These are phyloP conservation scores for Latrodectus geometricus DNA, from an alignment of 1,140 invertebrate genomes.

Conservation along the genomic window DNA sequence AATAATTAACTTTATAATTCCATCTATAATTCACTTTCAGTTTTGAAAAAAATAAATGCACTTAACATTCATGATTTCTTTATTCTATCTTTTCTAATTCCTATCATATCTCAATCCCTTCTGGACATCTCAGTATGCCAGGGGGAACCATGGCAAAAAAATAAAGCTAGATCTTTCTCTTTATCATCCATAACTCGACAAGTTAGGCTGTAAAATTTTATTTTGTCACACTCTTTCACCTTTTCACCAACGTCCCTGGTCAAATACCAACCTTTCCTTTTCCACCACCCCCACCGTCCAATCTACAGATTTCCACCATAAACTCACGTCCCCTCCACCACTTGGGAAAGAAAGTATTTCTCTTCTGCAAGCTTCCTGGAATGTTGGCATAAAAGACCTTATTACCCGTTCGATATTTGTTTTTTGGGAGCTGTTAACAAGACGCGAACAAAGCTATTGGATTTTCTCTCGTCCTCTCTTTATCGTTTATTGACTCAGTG, in stretches of 20 bases:
- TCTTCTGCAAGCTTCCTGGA: constrained; percentile 13
- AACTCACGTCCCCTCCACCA: neutral
- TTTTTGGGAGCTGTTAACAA: constrained; percentile 45
- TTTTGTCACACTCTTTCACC: constrained; percentile 12
- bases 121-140: too few species aligned
- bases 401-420: constrained; percentile 58
- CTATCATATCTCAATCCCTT: too few species aligned
- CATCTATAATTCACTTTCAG: too few species aligned
- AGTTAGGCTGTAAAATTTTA: constrained; percentile 36
- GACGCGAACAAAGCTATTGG: constrained; percentile 57
- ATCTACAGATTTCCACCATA: constrained; percentile 34
- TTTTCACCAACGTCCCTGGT: constrained; percentile 9
- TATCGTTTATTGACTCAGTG: constrained; percentile 55
- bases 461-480: constrained; percentile 26
- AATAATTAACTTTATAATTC: too few species aligned
- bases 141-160: too few species aligned
- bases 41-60: too few species aligned
- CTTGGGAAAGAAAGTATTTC: neutral
- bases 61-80: too few species aligned
- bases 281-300: constrained; percentile 10
- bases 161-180: too few species aligned
- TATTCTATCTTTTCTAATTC: too few species aligned
- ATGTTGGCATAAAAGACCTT: constrained; percentile 56
- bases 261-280: constrained; percentile 18
- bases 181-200: constrained; percentile 28